phyloP scores from a whole-genome alignment of 2,113 vertebrate genomes.

The Laticauda laticaudata region DNA sequence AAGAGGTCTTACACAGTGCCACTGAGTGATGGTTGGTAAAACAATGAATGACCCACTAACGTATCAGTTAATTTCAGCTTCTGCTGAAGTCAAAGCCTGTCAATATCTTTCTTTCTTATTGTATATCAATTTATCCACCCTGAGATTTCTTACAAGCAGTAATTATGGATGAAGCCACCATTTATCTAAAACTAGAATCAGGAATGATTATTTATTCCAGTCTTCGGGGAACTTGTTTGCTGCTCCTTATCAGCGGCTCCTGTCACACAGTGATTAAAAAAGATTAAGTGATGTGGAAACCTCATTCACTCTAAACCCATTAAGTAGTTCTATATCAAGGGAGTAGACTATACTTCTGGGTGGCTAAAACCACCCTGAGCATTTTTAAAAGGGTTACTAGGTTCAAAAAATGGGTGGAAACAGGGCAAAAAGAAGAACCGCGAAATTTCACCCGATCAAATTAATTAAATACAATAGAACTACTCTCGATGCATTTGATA shows the following conservation, averaged over 20 bases:
- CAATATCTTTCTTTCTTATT: background rate
- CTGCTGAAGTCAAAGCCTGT: background rate
- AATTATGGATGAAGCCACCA: background rate
- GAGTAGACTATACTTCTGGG: background rate
- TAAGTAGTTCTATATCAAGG: background rate
- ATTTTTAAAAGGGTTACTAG: background rate
- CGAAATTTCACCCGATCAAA: background rate
- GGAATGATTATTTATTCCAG: background rate
- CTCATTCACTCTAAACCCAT: background rate
- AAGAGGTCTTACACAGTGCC: background rate
- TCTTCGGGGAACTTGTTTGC: background rate
- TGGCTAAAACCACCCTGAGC: background rate
- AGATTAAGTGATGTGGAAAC: background rate
- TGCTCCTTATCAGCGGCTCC: background rate
- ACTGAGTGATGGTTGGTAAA: background rate
- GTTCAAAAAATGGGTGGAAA: background rate
- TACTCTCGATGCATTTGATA: background rate
- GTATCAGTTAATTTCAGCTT: background rate
- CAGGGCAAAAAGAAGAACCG: background rate
- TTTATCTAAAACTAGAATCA: slow-evolving; percentile 1
- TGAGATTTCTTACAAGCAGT: background rate
- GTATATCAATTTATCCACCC: background rate
- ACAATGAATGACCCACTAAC: background rate
- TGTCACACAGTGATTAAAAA: background rate
- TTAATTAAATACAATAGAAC: background rate